Evolutionary conservation across 1,140 invertebrate species (phyloP).

Genomic region (Zaprionus tsacasi): DNA sequence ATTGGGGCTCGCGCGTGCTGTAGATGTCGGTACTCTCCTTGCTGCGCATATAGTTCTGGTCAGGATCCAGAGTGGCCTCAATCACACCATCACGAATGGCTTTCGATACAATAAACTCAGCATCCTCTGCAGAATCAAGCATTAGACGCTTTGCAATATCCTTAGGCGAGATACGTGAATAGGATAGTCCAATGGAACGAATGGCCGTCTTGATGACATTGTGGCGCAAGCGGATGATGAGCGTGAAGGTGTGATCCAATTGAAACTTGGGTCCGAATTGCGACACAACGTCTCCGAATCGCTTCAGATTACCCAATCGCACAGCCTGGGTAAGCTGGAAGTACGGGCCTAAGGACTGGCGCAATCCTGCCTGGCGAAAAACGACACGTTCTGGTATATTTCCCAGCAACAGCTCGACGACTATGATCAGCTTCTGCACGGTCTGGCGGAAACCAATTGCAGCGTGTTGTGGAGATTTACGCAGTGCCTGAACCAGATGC

Average conservation of each 20-base stretch:
- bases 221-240: constrained; percentile 97
- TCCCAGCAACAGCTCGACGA: constrained; percentile 97
- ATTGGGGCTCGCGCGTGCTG: constrained; percentile 97
- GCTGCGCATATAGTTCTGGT: constrained; percentile 98
- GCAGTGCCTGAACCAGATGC: constrained; percentile 95
- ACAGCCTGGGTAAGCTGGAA: constrained; percentile 99
- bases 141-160: constrained; percentile 98
- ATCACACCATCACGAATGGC: constrained; percentile 99
- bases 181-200: constrained; percentile 97
- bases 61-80: constrained; percentile 97
- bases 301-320: constrained; percentile 95
- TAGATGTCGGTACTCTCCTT: constrained; percentile 99
- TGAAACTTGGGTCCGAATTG: constrained; percentile 95
- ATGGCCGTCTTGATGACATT: constrained; percentile 99
- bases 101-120: constrained; percentile 99
- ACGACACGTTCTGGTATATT: constrained; percentile 98
- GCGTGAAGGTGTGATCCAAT: constrained; percentile 96
- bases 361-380: constrained; percentile 94
- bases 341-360: constrained; percentile 96
- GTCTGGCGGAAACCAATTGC: constrained; percentile 99
- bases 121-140: constrained; percentile 97
- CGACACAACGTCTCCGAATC: constrained; percentile 97
- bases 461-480: constrained; percentile 98
- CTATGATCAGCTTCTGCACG: constrained; percentile 97
- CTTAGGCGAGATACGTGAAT: constrained; percentile 97